Evolutionary conservation across 2,888 invertebrate genomes (phyloP).

Genomic region (Cryptocephalus moraei): DNA sequence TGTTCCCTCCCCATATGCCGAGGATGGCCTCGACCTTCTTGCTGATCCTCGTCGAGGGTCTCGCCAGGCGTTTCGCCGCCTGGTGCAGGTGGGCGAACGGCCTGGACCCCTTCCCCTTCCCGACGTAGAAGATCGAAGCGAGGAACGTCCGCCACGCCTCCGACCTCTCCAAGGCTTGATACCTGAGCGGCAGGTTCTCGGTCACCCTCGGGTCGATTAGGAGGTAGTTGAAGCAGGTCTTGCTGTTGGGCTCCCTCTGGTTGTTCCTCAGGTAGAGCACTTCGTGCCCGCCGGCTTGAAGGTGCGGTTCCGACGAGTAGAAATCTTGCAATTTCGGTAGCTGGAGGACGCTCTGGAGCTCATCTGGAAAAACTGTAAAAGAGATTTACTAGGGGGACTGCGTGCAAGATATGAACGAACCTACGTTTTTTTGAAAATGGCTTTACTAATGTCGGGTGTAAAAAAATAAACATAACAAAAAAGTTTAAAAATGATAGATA

Average conservation of each 20-base stretch:
- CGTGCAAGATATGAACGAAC: too few species aligned
- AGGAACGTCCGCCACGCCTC: slow-evolving; percentile 70
- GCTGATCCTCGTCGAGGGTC: slow-evolving; percentile 23
- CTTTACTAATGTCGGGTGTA: too few species aligned
- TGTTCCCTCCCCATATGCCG: slow-evolving; percentile 74
- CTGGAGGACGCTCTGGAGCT: too few species aligned
- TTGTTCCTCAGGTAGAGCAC: too few species aligned
- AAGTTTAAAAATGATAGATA: too few species aligned
- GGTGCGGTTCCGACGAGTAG: too few species aligned
- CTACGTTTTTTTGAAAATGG: too few species aligned
- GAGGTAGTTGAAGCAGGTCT: slow-evolving; percentile 84
- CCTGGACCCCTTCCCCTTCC: slow-evolving; percentile 74
- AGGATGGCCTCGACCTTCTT: slow-evolving; percentile 68
- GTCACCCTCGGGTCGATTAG: slow-evolving; percentile 80
- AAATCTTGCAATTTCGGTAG: too few species aligned
- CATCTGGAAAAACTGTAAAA: too few species aligned
- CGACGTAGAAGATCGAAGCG: slow-evolving; percentile 81
- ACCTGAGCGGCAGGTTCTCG: slow-evolving; percentile 57
- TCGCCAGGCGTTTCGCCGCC: slow-evolving; percentile 75
- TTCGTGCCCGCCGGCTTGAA: too few species aligned
- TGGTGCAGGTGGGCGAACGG: slow-evolving; percentile 89
- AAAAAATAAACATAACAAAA: too few species aligned
- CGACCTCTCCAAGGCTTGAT: slow-evolving; percentile 38
- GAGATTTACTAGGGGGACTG: too few species aligned
- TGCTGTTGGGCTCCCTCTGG: slow-evolving; percentile 60